These are phyloP conservation scores for Laterallus jamaicensis DNA, from an alignment of 2,113 vertebrate genomes.

Conservation along the genomic window DNA sequence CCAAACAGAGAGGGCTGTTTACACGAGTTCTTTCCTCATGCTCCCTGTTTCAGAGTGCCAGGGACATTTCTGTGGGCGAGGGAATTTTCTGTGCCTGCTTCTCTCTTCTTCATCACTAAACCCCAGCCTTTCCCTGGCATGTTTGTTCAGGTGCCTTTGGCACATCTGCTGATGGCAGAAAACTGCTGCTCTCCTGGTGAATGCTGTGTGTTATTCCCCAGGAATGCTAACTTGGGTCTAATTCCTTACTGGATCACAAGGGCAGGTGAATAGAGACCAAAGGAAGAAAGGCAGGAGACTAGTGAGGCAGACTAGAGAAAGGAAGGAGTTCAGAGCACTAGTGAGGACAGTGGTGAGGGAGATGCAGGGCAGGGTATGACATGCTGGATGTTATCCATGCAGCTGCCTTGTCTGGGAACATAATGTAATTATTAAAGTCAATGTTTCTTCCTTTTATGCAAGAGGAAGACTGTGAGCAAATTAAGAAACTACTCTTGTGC, in stretches of 20 bases:
- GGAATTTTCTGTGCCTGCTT: not conserved
- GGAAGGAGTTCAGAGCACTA: not conserved
- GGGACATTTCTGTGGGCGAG: not conserved
- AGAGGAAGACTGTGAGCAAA: not conserved
- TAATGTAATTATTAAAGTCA: not conserved
- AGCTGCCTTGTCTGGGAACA: not conserved
- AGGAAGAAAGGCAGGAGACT: not conserved
- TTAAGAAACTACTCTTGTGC: not conserved
- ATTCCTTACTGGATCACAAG: not conserved
- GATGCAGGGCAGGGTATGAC: not conserved
- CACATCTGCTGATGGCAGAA: not conserved
- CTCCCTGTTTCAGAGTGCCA: not conserved
- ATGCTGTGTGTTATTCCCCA: rapidly evolving
- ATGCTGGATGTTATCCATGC: not conserved
- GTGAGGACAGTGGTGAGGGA: not conserved
- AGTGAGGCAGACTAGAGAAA: too few species aligned
- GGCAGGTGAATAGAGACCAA: not conserved
- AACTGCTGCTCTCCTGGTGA: not conserved
- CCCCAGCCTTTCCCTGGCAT: rapidly evolving
- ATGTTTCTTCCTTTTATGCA: not conserved
- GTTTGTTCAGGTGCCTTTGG: not conserved
- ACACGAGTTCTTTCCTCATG: not conserved
- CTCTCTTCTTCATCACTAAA: not conserved
- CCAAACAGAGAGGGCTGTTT: not conserved
- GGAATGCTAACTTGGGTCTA: not conserved